These are phyloP conservation scores for Drosophila ananassae DNA, from an alignment of 1,140 invertebrate species.

Conservation along the genomic window DNA sequence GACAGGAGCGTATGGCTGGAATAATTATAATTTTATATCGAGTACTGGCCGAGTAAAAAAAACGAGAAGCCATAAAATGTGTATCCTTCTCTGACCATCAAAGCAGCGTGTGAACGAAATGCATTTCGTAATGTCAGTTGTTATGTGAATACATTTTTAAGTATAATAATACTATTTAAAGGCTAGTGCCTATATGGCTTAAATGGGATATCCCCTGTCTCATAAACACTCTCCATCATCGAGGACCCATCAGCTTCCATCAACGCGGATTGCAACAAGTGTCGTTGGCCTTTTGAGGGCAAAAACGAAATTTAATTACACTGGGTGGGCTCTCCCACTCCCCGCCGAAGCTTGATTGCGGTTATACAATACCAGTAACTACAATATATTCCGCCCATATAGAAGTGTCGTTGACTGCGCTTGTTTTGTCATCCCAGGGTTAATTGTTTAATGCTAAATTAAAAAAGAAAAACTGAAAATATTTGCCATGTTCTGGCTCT, in stretches of 20 bases:
- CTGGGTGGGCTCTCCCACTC: conserved; percentile 19
- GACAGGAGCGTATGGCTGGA: conserved; percentile 56
- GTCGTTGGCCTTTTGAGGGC: conserved; percentile 68
- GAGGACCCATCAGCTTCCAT: conserved; percentile 16
- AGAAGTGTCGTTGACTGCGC: conserved; percentile 62
- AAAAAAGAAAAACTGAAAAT: conserved; percentile 30
- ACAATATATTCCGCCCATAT: conserved; percentile 5
- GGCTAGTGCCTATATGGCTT: no score
- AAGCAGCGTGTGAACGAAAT: conserved; percentile 56
- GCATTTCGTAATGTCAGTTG: conserved; percentile 35
- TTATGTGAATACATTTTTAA: background rate
- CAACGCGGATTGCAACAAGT: conserved; percentile 53
- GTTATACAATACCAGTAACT: conserved; percentile 57
- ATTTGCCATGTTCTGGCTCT: conserved; percentile 50
- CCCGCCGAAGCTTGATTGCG: conserved; percentile 34
- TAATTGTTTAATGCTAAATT: conserved; percentile 73
- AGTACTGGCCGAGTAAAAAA: conserved; percentile 49
- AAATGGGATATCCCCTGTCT: background rate
- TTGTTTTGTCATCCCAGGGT: conserved; percentile 48
- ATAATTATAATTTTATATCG: conserved; percentile 81
- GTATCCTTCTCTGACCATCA: conserved; percentile 62
- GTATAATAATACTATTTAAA: no score
- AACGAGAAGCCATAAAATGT: conserved; percentile 65
- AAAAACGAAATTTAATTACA: conserved; percentile 51
- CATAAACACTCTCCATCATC: background rate